A percentile compares a stretch with the other conserved stretches of the same genome.
phyloP scores from a whole-genome alignment of 2,113 vertebrate genomes.

The Paratilapia polleni region DNA sequence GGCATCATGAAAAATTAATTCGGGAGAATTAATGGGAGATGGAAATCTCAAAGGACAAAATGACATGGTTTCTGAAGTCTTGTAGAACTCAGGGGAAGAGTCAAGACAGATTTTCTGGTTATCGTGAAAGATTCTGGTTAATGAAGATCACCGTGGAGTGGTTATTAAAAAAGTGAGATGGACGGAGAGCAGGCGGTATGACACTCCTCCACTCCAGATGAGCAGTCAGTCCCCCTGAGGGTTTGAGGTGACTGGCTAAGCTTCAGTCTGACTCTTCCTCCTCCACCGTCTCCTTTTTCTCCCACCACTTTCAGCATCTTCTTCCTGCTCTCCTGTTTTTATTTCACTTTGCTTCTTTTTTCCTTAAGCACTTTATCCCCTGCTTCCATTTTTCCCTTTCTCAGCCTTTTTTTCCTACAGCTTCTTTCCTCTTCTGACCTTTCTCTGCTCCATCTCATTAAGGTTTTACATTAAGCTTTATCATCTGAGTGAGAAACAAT shows the following conservation, averaged over 20 bases:
- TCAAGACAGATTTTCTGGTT: neutral
- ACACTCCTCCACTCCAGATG: constrained; percentile 56
- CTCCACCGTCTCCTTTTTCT: neutral
- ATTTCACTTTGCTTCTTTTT: neutral
- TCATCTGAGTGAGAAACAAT: neutral
- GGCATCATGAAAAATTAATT: neutral
- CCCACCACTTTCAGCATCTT: neutral
- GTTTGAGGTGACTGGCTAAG: constrained; percentile 17
- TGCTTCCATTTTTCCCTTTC: neutral
- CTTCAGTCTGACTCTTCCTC: constrained; percentile 20
- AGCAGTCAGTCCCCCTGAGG: constrained; percentile 37
- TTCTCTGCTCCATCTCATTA: neutral
- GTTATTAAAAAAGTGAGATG: constrained; percentile 30
- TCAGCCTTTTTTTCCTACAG: neutral
- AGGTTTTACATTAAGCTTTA: neutral
- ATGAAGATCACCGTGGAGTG: neutral
- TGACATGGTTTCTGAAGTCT: neutral
- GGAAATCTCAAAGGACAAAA: neutral
- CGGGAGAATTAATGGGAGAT: neutral
- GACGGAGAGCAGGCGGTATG: neutral
- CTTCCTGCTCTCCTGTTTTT: neutral
- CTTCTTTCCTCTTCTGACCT: neutral
- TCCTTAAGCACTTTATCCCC: neutral
- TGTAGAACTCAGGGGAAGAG: neutral
- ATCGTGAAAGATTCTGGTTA: neutral